Percentiles rank a stretch among this genome's conserved stretches.
Evolutionary conservation across 2,113 vertebrate genomes (phyloP).

Genomic region (Theristicus caerulescens): DNA sequence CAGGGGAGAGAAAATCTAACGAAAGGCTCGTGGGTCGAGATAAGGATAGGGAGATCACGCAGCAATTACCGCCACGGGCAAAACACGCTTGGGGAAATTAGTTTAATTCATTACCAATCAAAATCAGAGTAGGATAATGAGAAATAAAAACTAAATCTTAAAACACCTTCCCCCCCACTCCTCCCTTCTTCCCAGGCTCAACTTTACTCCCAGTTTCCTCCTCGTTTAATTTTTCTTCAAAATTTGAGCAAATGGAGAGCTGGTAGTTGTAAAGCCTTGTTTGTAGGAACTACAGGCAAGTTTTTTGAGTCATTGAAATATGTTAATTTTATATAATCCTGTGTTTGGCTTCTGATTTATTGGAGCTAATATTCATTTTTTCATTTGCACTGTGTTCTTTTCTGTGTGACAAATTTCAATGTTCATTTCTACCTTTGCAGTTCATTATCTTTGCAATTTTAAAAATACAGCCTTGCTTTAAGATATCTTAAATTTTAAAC

Average conservation of each 20-base stretch:
- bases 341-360: not conserved
- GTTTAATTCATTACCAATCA: not conserved
- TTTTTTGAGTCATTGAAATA: not conserved
- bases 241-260: not conserved
- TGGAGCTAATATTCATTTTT: not conserved
- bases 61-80: rapidly evolving
- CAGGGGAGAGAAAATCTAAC: not conserved
- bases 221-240: not conserved
- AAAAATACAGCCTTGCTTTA: not conserved
- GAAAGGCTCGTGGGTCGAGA: not conserved
- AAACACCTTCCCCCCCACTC: not conserved
- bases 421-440: not conserved
- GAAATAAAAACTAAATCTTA: not conserved
- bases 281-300: not conserved
- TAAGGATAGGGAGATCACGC: not conserved
- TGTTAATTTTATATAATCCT: not conserved
- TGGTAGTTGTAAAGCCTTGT: not conserved
- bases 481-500: not conserved
- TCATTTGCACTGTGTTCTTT: not conserved
- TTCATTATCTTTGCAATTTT: not conserved
- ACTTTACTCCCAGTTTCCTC: not conserved
- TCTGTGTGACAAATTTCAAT: not conserved
- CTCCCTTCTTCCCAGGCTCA: not conserved
- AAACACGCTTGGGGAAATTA: not conserved
- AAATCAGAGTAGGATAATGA: not conserved